Evolutionary conservation across 2,797 vertebrate species (phyloP).

Genomic region (Carcharodon carcharias): DNA sequence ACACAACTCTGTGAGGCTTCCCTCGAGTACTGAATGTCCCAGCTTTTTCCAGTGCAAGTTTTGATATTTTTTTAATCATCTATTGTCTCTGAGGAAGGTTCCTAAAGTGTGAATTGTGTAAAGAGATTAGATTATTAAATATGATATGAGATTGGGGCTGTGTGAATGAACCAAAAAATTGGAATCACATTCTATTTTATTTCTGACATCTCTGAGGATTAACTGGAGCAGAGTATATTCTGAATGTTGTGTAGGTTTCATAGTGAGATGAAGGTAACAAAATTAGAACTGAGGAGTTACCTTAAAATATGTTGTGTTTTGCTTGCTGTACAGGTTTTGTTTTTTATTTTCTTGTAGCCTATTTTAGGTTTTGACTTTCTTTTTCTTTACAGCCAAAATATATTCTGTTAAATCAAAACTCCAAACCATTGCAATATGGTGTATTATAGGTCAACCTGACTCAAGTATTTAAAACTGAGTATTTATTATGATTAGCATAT

Average conservation of each 20-base stretch:
- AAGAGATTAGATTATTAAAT: conserved; percentile 31
- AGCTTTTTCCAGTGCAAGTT: neutral
- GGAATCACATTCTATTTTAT: conserved; percentile 21
- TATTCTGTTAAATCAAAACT: conserved; percentile 30
- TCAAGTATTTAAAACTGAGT: conserved; percentile 37
- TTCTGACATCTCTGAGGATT: conserved; percentile 35
- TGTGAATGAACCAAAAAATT: conserved; percentile 21
- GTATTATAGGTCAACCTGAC: conserved; percentile 34
- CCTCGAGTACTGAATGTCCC: conserved; percentile 6
- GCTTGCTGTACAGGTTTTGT: conserved; percentile 1
- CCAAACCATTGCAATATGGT: conserved; percentile 35
- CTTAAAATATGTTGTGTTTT: neutral
- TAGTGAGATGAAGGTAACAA: conserved; percentile 2
- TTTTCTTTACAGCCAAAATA: conserved; percentile 17
- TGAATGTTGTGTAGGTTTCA: conserved; percentile 23
- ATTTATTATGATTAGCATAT: conserved; percentile 39
- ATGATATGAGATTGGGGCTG: conserved; percentile 26
- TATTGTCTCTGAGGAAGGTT: neutral
- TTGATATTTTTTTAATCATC: conserved; percentile 32
- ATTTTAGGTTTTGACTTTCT: conserved; percentile 22
- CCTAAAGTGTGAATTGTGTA: conserved; percentile 27
- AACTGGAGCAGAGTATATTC: neutral
- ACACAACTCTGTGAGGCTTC: neutral
- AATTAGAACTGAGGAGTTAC: conserved; percentile 23
- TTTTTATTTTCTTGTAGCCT: neutral